Base-by-base conservation (phyloP, 1,140 invertebrate species). In the Drosophila quadrilineata region DNA sequence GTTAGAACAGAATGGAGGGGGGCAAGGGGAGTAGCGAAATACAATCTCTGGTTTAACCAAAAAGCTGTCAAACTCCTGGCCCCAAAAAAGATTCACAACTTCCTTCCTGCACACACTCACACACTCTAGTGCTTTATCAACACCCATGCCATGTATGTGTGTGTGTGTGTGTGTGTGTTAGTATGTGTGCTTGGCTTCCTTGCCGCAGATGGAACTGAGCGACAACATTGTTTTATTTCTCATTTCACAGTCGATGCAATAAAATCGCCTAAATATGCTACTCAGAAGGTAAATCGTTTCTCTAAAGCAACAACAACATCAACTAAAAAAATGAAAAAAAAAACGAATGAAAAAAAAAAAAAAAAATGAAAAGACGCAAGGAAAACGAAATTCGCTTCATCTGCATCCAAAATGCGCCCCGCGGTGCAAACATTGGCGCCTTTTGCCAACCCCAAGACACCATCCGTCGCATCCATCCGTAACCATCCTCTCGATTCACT, bases 141-240 rank as follows among this genome's bases (percentile, higher is more conserved):
- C 40, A 45, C 45, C 40, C 24, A 29, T 16, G 26, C 26, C n/a
- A 49, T n/a, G n/a, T n/a, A n/a, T n/a, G n/a, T n/a, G n/a, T n/a
- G n/a, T n/a, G n/a, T n/a, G n/a, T n/a, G n/a, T n/a, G n/a, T n/a
- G n/a, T n/a, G n/a, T n/a, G n/a, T n/a, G n/a, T n/a, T n/a, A n/a
- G n/a, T n/a, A n/a, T n/a, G n/a, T n/a, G n/a, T n/a, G n/a, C n/a
- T n/a, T n/a, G n/a, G n/a, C n/a, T n/a, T n/a, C n/a, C n/a, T n/a
- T n/a, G n/a, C n/a, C 35, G 21, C 62, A 46, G 49, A 68, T 67
- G 63, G 68, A 58, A 12, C 40, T 31, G 45, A 74, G 75, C 75
- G 74, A 77, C 75, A 77, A 77, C 74, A 77, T 79, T 77, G 75
- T 77, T 79, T 77, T 80, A 79, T 80, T 80, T 71, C 75, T 75